These are phyloP conservation scores for Malacoctenus gilli DNA, from an alignment of 2,797 vertebrate species.

Conservation along the genomic window DNA sequence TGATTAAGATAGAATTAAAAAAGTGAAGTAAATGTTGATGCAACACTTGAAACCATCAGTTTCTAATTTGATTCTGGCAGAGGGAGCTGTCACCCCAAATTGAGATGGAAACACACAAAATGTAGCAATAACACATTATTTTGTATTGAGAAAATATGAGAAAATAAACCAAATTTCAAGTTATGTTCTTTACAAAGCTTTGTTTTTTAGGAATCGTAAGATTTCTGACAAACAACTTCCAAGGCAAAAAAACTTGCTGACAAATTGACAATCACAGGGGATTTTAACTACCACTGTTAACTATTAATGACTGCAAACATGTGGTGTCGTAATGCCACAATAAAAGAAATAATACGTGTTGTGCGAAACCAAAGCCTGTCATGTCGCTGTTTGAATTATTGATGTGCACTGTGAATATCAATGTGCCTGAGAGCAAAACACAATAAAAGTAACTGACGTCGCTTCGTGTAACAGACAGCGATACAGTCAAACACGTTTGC, in stretches of 20 bases:
- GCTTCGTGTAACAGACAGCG: slow-evolving; percentile 1
- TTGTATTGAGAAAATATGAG: too few species aligned
- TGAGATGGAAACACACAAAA: too few species aligned
- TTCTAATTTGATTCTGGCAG: neutral
- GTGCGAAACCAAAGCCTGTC: slow-evolving; percentile 5
- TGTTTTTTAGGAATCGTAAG: neutral
- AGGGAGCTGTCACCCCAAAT: neutral
- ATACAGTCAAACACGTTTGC: neutral
- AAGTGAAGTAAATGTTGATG: neutral
- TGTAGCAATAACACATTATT: too few species aligned
- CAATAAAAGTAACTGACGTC: slow-evolving; percentile 2
- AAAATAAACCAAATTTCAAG: too few species aligned
- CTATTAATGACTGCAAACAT: slow-evolving; percentile 19
- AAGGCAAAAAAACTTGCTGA: too few species aligned
- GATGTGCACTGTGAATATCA: slow-evolving; percentile 14
- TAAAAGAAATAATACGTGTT: neutral
- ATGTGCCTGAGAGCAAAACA: slow-evolving; percentile 18
- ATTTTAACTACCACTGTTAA: slow-evolving; percentile 6
- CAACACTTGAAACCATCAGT: neutral
- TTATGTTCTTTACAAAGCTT: too few species aligned
- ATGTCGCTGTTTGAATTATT: slow-evolving; percentile 34
- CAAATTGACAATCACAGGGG: neutral
- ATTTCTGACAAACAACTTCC: neutral
- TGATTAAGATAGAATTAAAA: neutral
- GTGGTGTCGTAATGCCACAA: slow-evolving; percentile 6